Evolutionary conservation across 2,888 invertebrate species (phyloP).

Genomic region (Spodoptera littoralis): DNA sequence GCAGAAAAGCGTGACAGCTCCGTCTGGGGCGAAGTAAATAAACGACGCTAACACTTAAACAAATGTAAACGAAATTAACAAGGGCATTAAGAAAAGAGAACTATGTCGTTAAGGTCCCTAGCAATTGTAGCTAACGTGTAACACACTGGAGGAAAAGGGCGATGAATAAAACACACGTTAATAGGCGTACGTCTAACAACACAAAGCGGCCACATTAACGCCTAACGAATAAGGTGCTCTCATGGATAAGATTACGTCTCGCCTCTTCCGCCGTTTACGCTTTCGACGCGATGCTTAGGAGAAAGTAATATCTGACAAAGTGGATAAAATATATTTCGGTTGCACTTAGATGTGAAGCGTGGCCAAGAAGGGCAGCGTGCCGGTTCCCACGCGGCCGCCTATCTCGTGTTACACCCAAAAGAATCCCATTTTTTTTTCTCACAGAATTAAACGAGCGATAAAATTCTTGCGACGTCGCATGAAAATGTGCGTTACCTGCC

Average conservation of each 20-base stretch:
- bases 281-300: slow-evolving; percentile 77
- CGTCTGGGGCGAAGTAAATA: slow-evolving; percentile 62
- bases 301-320: slow-evolving; percentile 85
- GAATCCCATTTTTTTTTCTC: slow-evolving; percentile 85
- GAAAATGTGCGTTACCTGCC: slow-evolving; percentile 89
- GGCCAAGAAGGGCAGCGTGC: slow-evolving; percentile 73
- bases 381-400: slow-evolving; percentile 84
- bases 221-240: slow-evolving; percentile 78
- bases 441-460: slow-evolving; percentile 88
- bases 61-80: slow-evolving; percentile 77
- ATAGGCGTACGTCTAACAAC: slow-evolving; percentile 76
- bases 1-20: slow-evolving; percentile 49
- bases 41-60: slow-evolving; percentile 68
- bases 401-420: slow-evolving; percentile 84
- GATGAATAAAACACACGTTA: slow-evolving; percentile 84
- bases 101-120: slow-evolving; percentile 75
- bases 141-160: slow-evolving; percentile 75
- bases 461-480: slow-evolving; percentile 89
- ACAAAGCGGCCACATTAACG: slow-evolving; percentile 81
- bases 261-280: slow-evolving; percentile 74
- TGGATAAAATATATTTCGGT: slow-evolving; percentile 82
- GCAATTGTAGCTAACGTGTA: slow-evolving; percentile 74
- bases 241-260: slow-evolving; percentile 83
- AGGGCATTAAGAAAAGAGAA: slow-evolving; percentile 76
- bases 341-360: slow-evolving; percentile 83